Percentiles rank a stretch among this genome's conserved stretches.
These are phyloP conservation scores for Clistopyga incitator DNA, from an alignment of 2,888 invertebrate genomes.

Conservation along the genomic window DNA sequence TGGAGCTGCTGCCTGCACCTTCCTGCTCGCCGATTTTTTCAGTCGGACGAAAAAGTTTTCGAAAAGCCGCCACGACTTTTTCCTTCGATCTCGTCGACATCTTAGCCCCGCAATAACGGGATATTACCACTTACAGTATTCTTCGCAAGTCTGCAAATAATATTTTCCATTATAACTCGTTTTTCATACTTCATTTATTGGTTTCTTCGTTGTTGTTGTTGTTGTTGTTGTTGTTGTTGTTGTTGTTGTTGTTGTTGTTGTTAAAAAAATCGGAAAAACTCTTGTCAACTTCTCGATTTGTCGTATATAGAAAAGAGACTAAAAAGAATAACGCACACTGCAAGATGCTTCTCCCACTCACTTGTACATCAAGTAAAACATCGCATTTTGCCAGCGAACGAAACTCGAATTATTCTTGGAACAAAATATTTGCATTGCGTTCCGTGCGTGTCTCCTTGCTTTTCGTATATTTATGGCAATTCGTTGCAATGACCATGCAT, in stretches of 20 bases:
- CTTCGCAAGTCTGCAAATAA: slow-evolving; percentile 47
- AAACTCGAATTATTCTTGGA: slow-evolving; percentile 36
- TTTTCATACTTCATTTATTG: too few species aligned
- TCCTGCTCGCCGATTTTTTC: slow-evolving; percentile 89
- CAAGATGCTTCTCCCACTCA: slow-evolving; percentile 8
- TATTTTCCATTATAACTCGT: too few species aligned
- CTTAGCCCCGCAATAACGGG: slow-evolving; percentile 21
- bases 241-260: too few species aligned
- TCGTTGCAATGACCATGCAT: slow-evolving; percentile 1
- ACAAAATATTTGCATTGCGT: slow-evolving; percentile 31
- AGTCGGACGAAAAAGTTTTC: slow-evolving; percentile 91
- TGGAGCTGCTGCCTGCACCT: slow-evolving; percentile 84
- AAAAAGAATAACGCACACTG: slow-evolving; percentile 7
- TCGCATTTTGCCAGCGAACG: slow-evolving; percentile 7
- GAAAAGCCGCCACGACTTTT: slow-evolving; percentile 92
- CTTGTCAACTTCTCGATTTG: too few species aligned
- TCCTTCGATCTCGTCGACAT: slow-evolving; percentile 93
- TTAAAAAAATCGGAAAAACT: too few species aligned
- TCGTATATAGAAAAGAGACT: neutral
- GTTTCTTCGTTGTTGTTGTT: too few species aligned
- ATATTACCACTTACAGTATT: slow-evolving; percentile 9
- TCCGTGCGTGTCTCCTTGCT: slow-evolving; percentile 25
- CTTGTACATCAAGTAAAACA: slow-evolving; percentile 14
- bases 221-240: too few species aligned
- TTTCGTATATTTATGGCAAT: neutral